Evolutionary conservation across 2,113 vertebrate species (phyloP), one percentile per base, ranked within the genome.

Genomic region (Ibidorhyncha struthersii): DNA sequence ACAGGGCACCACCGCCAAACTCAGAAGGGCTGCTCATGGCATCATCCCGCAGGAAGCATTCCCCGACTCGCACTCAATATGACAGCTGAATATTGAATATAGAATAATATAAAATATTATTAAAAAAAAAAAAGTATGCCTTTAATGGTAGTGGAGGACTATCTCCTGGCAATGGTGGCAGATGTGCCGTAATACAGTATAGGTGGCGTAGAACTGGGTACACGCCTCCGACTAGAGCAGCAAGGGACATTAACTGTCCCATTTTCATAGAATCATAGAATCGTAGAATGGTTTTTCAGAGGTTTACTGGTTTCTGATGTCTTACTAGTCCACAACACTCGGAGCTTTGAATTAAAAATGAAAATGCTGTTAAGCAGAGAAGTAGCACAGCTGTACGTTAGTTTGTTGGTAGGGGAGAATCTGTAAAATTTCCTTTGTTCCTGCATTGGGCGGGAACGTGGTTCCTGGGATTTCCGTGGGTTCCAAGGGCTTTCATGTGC

Each of bases 291-390:
- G 43, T 17, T 45, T 92, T 69, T 67, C 80, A 85, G 56, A 89
- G 82, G 78, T 73, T 90, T 66, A 63, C 95, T 91, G 43, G 72
- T 81, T 95, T 95, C 90, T 73, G 92, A 74, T 63, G 84, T 56
- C 90, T 82, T 77, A n/a, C 96, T 94, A 93, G 96, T 53, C 90
- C 65, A 26, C 80, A 84, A 82, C 93, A 82, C 95, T 95, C 86
- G 93, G 94, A 95, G 78, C 92, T 95, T 94, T 69, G 92, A 90
- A 94, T 90, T 97, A 78, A 93, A 96, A 94, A 82, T 45, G 94
- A 90, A 94, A 94, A 81, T 56, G 20, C 49, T 14, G 1, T 26
- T 19, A 14, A 40, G 50, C n/a, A 40, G 71, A 34, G 27, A 32
- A 36, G 32, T 2, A 16, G 38, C 8, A 8, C 47, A 4, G 4